Evolutionary conservation across 2,888 invertebrate species (phyloP), one percentile per base, ranked within the genome.

Genomic region (Brenthis hecate): DNA sequence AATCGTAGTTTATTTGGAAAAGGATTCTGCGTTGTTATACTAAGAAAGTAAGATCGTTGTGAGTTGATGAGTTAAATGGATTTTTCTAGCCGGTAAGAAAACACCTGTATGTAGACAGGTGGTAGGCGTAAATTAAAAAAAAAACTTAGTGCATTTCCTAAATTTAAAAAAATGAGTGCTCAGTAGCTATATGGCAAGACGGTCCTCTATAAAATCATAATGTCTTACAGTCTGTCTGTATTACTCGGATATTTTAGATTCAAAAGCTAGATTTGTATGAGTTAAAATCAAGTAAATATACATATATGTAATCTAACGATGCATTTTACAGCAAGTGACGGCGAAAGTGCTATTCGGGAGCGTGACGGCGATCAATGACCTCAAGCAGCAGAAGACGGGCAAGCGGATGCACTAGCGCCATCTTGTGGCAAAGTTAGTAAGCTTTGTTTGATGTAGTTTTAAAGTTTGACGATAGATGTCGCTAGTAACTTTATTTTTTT

Each of bases 311-410:
- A 56, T 69, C 56, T 54, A 43, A 51, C 19, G 64, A 65, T 43
- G 36, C 70, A 72, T 73, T 32, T 80, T 80, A 79, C 92, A 93
- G 85, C 94, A 96, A 89, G 94, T 96, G 84, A 95, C 95, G 76
- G 95, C 96, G 84, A 96, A 96, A 91, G 95, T 96, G 73, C 94
- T 96, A 85, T 95, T 96, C 85, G 95, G 95, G 72, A 95, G 95
- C 77, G 95, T 96, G 82, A 94, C 95, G 74, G 94, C 95, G 81
- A 95, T 96, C 89, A 95, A 95, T 88, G 95, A 95, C 86, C 93
- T 96, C 83, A 95, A 96, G 80, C 94, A 95, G 84, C 95, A 95
- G 86, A 94, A 95, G 89, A 91, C 94, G 72, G 94, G 95, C 80
- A 94, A 91, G 84, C 89, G 94, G 85, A 93, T 91, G 75, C 93